phyloP scores from a whole-genome alignment of 1,140 invertebrate genomes.

The Euglossa dilemma region DNA sequence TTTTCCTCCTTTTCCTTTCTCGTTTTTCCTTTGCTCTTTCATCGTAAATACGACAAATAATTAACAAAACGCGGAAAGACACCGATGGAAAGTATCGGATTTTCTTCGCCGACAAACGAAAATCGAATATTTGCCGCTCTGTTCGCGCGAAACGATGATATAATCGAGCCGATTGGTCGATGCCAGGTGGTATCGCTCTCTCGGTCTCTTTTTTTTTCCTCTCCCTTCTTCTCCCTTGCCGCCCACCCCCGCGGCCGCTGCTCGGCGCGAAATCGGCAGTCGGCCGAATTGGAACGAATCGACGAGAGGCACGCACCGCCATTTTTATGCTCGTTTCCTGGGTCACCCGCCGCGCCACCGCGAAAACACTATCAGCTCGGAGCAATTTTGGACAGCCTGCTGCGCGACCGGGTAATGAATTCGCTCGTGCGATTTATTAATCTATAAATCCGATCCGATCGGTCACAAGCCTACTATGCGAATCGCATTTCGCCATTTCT shows the following conservation, averaged over 20 bases:
- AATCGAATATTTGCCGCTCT: slow-evolving; percentile 54
- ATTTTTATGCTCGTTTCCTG: slow-evolving; percentile 62
- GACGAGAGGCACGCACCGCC: slow-evolving; percentile 49
- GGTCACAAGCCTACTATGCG: background rate
- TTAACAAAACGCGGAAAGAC: background rate
- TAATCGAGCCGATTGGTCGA: slow-evolving; percentile 54
- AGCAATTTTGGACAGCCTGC: background rate
- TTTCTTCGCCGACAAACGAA: slow-evolving; percentile 26
- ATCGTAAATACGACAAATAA: background rate
- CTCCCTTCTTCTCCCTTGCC: slow-evolving; percentile 2
- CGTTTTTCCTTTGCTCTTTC: background rate
- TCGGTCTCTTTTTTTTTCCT: slow-evolving; percentile 15
- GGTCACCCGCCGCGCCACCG: slow-evolving; percentile 36
- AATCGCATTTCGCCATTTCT: slow-evolving; percentile 1
- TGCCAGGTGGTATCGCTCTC: slow-evolving; percentile 61
- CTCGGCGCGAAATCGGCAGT: slow-evolving; percentile 43
- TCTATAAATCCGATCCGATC: slow-evolving; percentile 26
- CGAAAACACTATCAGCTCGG: slow-evolving; percentile 40
- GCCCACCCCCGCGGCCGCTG: too few relatives aligned
- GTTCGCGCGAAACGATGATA: slow-evolving; percentile 56
- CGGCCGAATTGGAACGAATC: slow-evolving; percentile 60
- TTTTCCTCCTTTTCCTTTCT: too few relatives aligned
- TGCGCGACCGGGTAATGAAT: slow-evolving; percentile 31
- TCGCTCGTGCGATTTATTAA: slow-evolving; percentile 42
- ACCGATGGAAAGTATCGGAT: slow-evolving; percentile 31